A percentile compares a stretch with the other conserved stretches of the same genome.
phyloP scores from a whole-genome alignment of 2,113 vertebrate genomes.

The Aix galericulata region DNA sequence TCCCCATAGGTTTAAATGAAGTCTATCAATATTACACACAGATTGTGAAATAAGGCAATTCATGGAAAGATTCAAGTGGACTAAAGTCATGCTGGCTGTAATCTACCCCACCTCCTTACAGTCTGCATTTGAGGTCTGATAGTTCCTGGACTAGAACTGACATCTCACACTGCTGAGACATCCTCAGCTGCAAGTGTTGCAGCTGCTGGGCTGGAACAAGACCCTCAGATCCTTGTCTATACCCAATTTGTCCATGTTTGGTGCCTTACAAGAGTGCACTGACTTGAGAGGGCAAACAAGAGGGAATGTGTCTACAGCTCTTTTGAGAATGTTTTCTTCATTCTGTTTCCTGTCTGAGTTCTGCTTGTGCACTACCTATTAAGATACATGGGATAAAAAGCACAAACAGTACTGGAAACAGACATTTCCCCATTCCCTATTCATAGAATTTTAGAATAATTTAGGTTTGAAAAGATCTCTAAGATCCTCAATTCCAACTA shows the following conservation, averaged over 20 bases:
- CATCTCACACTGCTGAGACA: background rate
- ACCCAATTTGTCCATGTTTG: background rate
- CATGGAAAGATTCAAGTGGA: background rate
- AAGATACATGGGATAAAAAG: background rate
- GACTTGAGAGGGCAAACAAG: background rate
- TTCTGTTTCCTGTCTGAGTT: background rate
- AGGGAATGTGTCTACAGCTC: background rate
- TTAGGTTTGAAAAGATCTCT: too few species aligned
- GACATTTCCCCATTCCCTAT: background rate
- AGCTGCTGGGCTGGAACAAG: background rate
- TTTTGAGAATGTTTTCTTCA: background rate
- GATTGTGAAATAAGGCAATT: background rate
- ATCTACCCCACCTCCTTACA: rapidly evolving
- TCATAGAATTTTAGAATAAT: too few species aligned
- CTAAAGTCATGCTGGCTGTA: background rate
- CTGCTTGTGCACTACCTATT: background rate
- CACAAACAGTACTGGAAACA: background rate
- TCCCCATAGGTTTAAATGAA: background rate
- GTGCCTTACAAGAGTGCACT: background rate
- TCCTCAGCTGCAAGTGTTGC: background rate
- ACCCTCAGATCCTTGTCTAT: background rate
- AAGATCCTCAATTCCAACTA: too few species aligned
- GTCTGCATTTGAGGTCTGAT: background rate
- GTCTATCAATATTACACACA: background rate
- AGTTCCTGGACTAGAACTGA: background rate